Base-by-base conservation (phyloP, 2,113 vertebrate genomes). In the Scomber japonicus region DNA sequence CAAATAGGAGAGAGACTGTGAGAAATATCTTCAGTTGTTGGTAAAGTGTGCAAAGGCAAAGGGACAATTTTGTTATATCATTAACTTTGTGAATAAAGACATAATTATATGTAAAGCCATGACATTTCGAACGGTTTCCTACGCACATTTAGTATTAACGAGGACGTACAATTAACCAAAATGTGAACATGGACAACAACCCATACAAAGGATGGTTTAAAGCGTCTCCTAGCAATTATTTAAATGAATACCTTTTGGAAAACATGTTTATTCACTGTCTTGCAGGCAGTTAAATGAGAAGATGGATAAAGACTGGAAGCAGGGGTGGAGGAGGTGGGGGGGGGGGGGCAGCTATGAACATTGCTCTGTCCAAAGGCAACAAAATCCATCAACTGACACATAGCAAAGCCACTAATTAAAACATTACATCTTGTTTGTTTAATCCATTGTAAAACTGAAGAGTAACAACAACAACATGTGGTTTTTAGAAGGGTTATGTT, bases 111-210 rank as follows among this genome's bases (percentile, higher is more conserved):
- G 11, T 30, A 6, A 24, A 55, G 12, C 14, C 2, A 13, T 40
- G 19, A 11, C 50, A 65, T 65, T 49, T 15, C 40, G n/a, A 46
- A 50, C 0, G 11, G 6, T 16, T 57, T 70, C 17, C 54, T 53
- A 3, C 6, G 6, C 7, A 40, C 3, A 44, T 50, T 71, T 49
- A 24, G 13, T 71, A 59, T 70, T 71, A 77, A 72, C 57, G 60
- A 55, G 27, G 62, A 68, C 67, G 57, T 12, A 61, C 61, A 48
- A 79, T 59, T 0, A 64, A 62, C 7, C 7, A 48, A 31, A 53
- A 53, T 24, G 19, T 19, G 65, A 40, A 65, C 66, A 61, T 10
- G 31, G 64, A 78, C 57, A 30, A 49, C 49, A 60, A 55, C 24
- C 48, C 3, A 2, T 49, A 19, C 8, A 16, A 27, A 11, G 4